Conservation (phyloP, 2,888 invertebrate species). For the Anthophora plumipes region DNA sequence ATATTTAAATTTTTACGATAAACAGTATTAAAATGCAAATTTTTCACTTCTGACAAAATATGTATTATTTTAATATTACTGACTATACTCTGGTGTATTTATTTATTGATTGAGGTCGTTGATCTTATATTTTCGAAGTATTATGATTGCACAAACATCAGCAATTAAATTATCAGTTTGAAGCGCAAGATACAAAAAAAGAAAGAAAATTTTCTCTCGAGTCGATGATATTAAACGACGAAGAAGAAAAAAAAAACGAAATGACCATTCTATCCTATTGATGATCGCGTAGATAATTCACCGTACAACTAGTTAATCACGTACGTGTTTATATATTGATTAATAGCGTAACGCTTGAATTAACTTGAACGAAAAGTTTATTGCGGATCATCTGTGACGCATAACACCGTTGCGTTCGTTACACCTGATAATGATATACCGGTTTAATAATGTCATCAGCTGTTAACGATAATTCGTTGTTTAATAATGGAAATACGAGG, state of each 20-base stretch:
- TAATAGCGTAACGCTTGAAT: conserved; percentile 4
- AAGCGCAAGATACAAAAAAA: neutral
- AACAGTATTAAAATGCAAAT: too few species aligned
- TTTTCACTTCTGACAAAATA: too few species aligned
- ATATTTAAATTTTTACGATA: too few species aligned
- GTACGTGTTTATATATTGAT: conserved; percentile 4
- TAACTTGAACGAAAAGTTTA: neutral
- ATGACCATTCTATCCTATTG: neutral
- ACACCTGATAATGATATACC: neutral
- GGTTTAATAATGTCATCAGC: conserved; percentile 6
- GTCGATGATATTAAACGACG: neutral
- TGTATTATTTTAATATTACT: too few species aligned
- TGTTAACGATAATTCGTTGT: conserved; percentile 17
- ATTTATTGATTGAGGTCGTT: too few species aligned
- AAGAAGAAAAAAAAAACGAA: too few species aligned
- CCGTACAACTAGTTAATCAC: neutral
- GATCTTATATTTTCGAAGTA: too few species aligned
- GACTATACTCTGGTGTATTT: too few species aligned
- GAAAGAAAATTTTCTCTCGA: neutral
- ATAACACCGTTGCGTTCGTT: neutral
- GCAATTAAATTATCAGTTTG: neutral
- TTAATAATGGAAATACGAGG: conserved; percentile 18
- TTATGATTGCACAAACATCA: too few species aligned
- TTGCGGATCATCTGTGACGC: neutral
- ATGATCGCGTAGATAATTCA: neutral